These are phyloP conservation scores for Bursaphelenchus mucronatus DNA, from an alignment of 1,140 invertebrate species.

Conservation along the genomic window DNA sequence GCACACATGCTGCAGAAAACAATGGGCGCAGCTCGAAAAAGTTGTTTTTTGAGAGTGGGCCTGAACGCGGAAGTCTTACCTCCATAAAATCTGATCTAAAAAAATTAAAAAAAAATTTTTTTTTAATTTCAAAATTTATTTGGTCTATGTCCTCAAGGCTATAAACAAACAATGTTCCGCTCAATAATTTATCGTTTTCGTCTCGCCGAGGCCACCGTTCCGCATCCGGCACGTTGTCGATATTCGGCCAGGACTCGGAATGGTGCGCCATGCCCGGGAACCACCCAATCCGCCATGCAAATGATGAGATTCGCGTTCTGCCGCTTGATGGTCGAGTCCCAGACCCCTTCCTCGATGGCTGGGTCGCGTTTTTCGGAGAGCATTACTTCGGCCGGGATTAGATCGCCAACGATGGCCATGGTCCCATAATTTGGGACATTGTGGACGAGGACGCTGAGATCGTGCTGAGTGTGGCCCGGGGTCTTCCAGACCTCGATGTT, in stretches of 20 bases:
- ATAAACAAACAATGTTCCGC: too few relatives aligned
- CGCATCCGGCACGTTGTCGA: constrained; percentile 50
- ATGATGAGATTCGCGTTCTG: constrained; percentile 55
- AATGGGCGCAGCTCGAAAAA: too few relatives aligned
- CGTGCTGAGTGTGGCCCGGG: constrained; percentile 53
- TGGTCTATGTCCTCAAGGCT: too few relatives aligned
- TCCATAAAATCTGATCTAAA: too few relatives aligned
- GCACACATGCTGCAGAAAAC: too few relatives aligned
- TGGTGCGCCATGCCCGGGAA: constrained; percentile 51
- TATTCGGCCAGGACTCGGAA: constrained; percentile 52
- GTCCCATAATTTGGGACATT: constrained; percentile 51
- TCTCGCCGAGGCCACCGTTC: not conserved
- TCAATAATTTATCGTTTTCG: not conserved
- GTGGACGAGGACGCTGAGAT: constrained; percentile 48
- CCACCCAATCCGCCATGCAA: constrained; percentile 55
- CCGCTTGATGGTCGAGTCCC: constrained; percentile 53
- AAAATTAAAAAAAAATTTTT: too few relatives aligned
- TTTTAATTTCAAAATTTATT: too few relatives aligned
- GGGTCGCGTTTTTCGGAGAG: constrained; percentile 39
- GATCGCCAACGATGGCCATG: constrained; percentile 52
- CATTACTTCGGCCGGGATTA: constrained; percentile 46
- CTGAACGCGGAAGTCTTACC: too few relatives aligned
- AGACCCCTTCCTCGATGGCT: constrained; percentile 49
- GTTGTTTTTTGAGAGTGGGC: too few relatives aligned
- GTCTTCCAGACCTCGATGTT: constrained; percentile 56